Conservation (phyloP, 2,888 invertebrate species). For the Metallyticus violacea region DNA sequence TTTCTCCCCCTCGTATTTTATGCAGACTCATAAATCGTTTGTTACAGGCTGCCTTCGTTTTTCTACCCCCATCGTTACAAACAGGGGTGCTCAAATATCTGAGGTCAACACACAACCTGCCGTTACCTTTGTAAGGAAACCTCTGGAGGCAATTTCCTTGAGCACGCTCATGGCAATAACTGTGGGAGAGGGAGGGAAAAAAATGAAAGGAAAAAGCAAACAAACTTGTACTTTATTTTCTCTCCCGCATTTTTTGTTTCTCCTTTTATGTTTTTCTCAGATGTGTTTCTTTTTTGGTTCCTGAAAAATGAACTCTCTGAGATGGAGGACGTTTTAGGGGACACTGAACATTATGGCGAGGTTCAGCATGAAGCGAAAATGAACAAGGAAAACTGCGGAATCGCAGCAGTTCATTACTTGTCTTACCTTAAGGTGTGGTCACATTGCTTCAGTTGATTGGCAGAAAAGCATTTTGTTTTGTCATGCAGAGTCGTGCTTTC, state of each 20-base stretch:
- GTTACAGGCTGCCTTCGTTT: constrained; percentile 2
- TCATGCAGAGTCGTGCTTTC: no score
- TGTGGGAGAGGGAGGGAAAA: not conserved
- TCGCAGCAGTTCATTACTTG: no score
- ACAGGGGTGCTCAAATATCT: not conserved
- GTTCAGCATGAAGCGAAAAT: not conserved
- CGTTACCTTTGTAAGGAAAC: not conserved
- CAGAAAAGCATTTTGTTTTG: no score
- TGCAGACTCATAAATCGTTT: constrained; percentile 25
- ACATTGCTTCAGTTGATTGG: no score
- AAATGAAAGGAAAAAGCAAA: not conserved
- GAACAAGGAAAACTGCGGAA: not conserved
- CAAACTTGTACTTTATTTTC: not conserved
- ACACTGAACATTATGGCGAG: not conserved
- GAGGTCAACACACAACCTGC: not conserved
- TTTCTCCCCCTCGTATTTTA: constrained; percentile 12
- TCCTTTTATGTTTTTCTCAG: not conserved
- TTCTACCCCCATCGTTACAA: not conserved
- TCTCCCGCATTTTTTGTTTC: no score
- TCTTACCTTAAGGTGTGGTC: no score
- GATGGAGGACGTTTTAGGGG: not conserved
- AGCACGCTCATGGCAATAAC: constrained; percentile 3
- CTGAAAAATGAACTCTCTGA: not conserved
- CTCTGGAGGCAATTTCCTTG: not conserved
- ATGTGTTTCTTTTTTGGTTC: not conserved